Base-by-base conservation (phyloP, 2,888 invertebrate genomes). In the Volucella inflata region DNA sequence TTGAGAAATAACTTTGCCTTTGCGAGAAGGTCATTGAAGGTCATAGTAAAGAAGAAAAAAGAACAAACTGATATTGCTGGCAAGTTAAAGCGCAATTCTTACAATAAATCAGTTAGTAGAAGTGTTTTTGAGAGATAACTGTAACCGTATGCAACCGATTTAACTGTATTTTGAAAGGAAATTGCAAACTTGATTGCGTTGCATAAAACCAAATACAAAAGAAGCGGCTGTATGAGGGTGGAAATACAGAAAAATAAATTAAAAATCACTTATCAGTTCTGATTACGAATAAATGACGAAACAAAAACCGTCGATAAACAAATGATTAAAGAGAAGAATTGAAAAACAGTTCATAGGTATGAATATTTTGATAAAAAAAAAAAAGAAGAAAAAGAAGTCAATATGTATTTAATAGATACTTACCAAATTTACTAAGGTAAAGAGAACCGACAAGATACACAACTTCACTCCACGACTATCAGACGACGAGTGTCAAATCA, bases 401-500 rank as follows among this genome's bases (percentile, higher is more conserved):
- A 44, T 44, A 17, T 21, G 60, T 40, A 60, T 2, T 50, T 8
- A 55, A 21, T 55, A 16, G 11, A 68, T 76, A 85, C 85, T 85
- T 85, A 85, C 85, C 81, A 81, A 85, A 81, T 76, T 81, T 67
- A 81, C 59, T 71, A 4, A 59, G 51, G 67, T 67, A 17, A 17
- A 6, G 6, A 75, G 75, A 75, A 84, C 65, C 81, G 76, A 85
- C 85, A 42, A 77, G 77, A 80, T 75, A 67, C 76, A 80, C 84
- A 60, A 80, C 72, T 81, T 50, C 71, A 77, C 85, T 85, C 68
- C 57, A 76, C 85, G 85, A 76, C 85, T 81, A 62, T 62, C 55
- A 67, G 85, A 85, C 80, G 81, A 85, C 64, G 85, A 85, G 85
- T 87, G 87, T 87, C 87, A 87, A 76, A 82, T 82, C 87, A 87